Evolutionary conservation across 1,140 invertebrate genomes (phyloP).

Genomic region (Brachionus asplanchnoidis): DNA sequence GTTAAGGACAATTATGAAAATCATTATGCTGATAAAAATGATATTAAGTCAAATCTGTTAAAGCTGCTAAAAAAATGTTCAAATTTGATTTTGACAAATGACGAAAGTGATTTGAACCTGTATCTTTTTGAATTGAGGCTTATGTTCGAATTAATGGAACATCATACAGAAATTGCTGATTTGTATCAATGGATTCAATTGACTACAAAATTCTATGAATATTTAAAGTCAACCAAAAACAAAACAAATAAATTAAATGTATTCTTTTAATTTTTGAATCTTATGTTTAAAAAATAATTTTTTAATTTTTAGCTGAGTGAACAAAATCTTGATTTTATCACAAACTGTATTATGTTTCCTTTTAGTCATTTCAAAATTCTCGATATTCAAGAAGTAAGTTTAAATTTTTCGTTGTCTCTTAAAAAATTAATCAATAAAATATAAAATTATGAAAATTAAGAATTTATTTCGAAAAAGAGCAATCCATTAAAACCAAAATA

Average conservation of each 20-base stretch:
- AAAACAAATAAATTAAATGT: conserved; percentile 15
- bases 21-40: neutral
- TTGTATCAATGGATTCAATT: conserved; percentile 26
- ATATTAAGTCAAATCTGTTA: neutral
- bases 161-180: neutral
- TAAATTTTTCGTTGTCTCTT: neutral
- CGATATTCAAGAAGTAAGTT: conserved; percentile 7
- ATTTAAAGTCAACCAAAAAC: neutral
- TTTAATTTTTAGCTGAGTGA: neutral
- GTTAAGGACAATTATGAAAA: neutral
- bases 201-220: conserved; percentile 5
- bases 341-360: conserved; percentile 7
- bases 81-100: neutral
- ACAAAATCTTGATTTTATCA: neutral
- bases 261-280: neutral
- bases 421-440: neutral
- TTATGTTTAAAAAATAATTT: neutral
- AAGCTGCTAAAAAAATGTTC: conserved; percentile 4
- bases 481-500: no score
- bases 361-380: neutral
- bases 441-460: neutral
- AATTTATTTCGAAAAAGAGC: no score
- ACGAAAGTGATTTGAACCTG: neutral
- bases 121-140: neutral
- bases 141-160: neutral